Percentiles rank a stretch among this genome's conserved stretches.
phyloP scores from a whole-genome alignment of 1,140 invertebrate species.

The Heterodera carotae region DNA sequence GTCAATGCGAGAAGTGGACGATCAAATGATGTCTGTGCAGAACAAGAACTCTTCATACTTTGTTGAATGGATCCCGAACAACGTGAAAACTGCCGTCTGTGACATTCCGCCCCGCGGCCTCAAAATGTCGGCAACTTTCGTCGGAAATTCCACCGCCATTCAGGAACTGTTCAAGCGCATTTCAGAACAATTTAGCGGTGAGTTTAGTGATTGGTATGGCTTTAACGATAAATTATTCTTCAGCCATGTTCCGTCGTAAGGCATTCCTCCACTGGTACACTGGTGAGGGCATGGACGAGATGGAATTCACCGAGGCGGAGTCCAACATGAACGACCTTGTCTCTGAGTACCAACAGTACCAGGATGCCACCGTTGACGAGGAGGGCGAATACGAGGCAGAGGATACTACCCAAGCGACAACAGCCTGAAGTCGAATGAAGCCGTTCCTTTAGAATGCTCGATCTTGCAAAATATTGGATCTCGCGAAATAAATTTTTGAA shows the following conservation, averaged over 20 bases:
- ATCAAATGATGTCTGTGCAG: constrained; percentile 62
- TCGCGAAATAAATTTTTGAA: too few relatives aligned
- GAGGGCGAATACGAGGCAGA: constrained; percentile 55
- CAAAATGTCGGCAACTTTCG: constrained; percentile 68
- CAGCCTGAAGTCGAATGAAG: too few relatives aligned
- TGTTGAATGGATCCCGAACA: constrained; percentile 66
- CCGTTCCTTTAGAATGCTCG: too few relatives aligned
- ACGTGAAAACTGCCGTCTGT: constrained; percentile 66
- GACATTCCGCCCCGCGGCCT: constrained; percentile 68
- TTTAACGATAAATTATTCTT: constrained; percentile 68
- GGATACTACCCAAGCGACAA: constrained; percentile 8
- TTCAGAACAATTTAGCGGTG: constrained; percentile 44
- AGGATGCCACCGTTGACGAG: constrained; percentile 58
- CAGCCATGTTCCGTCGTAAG: constrained; percentile 81
- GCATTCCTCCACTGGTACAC: constrained; percentile 87
- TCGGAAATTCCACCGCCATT: constrained; percentile 71
- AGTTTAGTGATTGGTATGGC: background rate
- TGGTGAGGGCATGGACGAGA: constrained; percentile 71
- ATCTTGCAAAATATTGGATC: too few relatives aligned
- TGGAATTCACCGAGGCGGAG: constrained; percentile 75
- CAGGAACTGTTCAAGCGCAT: constrained; percentile 71
- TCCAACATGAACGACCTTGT: constrained; percentile 82
- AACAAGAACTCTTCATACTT: constrained; percentile 65
- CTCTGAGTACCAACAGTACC: constrained; percentile 76
- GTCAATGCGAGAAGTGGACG: constrained; percentile 69